Conservation (phyloP, 2,797 vertebrate genomes). For the Syndactyla subalaris region DNA sequence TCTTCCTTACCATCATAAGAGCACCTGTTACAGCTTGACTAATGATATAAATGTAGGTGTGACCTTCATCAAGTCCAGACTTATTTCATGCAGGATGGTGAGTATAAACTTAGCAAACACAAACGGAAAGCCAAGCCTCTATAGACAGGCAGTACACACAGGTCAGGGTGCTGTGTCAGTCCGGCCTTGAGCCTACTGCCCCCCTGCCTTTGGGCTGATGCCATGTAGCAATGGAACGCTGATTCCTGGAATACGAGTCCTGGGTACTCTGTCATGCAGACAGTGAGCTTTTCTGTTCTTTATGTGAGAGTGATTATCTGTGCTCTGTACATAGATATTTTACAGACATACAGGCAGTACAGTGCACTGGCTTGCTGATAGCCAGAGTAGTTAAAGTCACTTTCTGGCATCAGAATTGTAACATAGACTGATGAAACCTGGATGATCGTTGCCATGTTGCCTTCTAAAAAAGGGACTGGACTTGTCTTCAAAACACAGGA, state of each 20-base stretch:
- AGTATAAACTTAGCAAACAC: not conserved
- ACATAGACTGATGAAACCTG: not conserved
- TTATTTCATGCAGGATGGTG: not conserved
- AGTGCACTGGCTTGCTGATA: not conserved
- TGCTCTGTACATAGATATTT: not conserved
- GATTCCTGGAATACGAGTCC: not conserved
- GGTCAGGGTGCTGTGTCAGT: not conserved
- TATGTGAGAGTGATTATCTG: not conserved
- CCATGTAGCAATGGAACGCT: not conserved
- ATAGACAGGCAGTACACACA: not conserved
- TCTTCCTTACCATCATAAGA: not conserved
- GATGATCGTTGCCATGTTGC: not conserved
- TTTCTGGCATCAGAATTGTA: not conserved
- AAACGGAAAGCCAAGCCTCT: not conserved
- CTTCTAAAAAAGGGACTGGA: not conserved
- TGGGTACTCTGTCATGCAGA: not conserved
- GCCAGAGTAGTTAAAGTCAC: not conserved
- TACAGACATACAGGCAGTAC: not conserved
- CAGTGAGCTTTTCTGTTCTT: not conserved
- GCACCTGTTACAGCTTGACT: not conserved
- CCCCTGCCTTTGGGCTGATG: not conserved
- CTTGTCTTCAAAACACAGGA: not conserved
- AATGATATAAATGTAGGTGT: not conserved
- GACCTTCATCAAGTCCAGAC: not conserved
- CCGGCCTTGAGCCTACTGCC: fast-evolving